Evolutionary conservation across 2,113 vertebrate genomes (phyloP).

Genomic region (Neodon shergylaensis): DNA sequence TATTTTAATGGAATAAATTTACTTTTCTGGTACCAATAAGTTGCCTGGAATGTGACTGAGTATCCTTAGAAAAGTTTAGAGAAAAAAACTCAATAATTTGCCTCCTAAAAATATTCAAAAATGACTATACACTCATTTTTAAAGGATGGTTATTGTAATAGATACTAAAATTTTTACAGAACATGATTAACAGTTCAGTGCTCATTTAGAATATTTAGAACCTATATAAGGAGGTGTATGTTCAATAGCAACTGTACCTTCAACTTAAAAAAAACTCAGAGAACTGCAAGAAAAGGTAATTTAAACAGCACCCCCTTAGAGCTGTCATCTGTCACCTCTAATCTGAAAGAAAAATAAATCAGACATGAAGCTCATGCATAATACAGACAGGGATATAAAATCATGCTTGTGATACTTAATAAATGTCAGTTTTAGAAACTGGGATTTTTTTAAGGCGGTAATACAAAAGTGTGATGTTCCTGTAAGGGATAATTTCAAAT

Average conservation of each 20-base stretch:
- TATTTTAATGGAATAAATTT: background rate
- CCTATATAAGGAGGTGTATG: background rate
- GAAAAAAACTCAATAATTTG: background rate
- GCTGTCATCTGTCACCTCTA: slow-evolving; percentile 63
- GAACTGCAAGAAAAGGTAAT: background rate
- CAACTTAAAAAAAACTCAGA: background rate
- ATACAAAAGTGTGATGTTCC: background rate
- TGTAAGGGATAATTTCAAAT: background rate
- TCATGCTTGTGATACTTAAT: slow-evolving; percentile 47
- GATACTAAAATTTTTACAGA: background rate
- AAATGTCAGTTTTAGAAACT: slow-evolving; percentile 46
- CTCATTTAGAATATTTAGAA: background rate
- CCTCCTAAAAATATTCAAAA: background rate
- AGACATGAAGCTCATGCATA: slow-evolving; percentile 50
- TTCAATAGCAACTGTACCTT: background rate
- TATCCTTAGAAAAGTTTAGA: background rate
- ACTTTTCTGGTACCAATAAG: background rate
- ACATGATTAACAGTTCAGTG: background rate
- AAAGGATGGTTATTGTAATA: background rate
- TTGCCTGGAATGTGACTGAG: background rate
- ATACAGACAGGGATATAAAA: background rate
- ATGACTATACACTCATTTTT: background rate
- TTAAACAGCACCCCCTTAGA: slow-evolving; percentile 17
- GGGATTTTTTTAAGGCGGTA: slow-evolving; percentile 9
- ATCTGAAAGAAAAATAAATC: slow-evolving; percentile 65